Conservation (phyloP, 2,113 vertebrate genomes). For the Charina bottae region DNA sequence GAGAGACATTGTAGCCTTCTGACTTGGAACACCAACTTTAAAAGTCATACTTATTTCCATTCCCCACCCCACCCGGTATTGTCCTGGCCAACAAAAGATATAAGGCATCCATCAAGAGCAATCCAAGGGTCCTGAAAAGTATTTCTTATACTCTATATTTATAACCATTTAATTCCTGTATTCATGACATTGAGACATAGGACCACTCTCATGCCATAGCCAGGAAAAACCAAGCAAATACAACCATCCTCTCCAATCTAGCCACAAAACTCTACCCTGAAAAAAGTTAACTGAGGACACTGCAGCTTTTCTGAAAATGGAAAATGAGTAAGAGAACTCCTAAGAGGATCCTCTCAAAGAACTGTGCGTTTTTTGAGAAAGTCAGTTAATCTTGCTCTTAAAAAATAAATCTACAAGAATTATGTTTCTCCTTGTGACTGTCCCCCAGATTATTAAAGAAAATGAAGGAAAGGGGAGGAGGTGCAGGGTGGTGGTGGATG, state of each 20-base stretch:
- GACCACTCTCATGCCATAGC: not conserved
- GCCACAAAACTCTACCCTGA: slow-evolving; percentile 39
- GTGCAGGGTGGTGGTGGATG: slow-evolving; percentile 30
- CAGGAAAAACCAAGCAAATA: not conserved
- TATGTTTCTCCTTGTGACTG: not conserved
- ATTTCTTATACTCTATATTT: not conserved
- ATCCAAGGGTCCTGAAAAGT: not conserved
- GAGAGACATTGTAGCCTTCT: not conserved
- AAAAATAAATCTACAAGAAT: not conserved
- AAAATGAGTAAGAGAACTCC: not conserved
- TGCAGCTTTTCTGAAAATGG: slow-evolving; percentile 51
- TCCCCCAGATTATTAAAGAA: slow-evolving; percentile 39
- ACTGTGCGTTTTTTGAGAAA: not conserved
- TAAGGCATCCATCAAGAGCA: not conserved
- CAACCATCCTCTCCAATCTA: slow-evolving; percentile 5
- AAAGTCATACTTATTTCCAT: not conserved
- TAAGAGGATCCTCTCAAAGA: not conserved
- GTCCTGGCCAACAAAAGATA: not conserved
- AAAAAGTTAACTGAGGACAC: slow-evolving; percentile 41
- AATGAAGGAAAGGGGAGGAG: slow-evolving; percentile 29
- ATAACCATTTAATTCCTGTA: not conserved
- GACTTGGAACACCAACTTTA: not conserved
- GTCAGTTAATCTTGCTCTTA: slow-evolving; percentile 15
- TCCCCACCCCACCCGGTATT: no score
- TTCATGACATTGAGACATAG: not conserved